Base-by-base conservation (phyloP, 2,888 invertebrate species). In the Zaprionus obscuricornis region DNA sequence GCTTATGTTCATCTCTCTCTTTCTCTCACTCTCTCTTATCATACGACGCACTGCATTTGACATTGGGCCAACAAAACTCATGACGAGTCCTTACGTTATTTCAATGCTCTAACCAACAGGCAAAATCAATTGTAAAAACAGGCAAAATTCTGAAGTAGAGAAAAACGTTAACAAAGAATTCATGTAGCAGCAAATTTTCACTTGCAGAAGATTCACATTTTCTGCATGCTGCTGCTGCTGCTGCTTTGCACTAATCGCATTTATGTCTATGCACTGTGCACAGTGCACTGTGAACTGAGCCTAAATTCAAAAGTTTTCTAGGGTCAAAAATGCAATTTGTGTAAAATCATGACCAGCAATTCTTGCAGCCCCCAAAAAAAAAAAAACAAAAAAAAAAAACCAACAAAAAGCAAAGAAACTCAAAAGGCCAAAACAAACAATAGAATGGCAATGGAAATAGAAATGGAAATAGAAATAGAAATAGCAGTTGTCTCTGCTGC, bases 241-340 rank as follows among this genome's bases (percentile, higher is more conserved):
- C 29, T n/a, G n/a, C 29, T n/a, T 5, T 3, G 10, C 37, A 37
- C 10, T 82, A 77, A 77, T 78, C 66, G 63, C 79, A 85, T 85
- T 85, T 68, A n/a, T n/a, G n/a, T n/a, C n/a, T n/a, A n/a, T n/a
- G n/a, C n/a, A n/a, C n/a, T n/a, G n/a, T n/a, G n/a, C n/a, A n/a
- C n/a, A n/a, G n/a, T n/a, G n/a, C n/a, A n/a, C n/a, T n/a, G 71
- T 42, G 36, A 42, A 24, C 29, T 58, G 26, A 22, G 26, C 54
- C 50, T 39, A 55, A 54, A 40, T 54, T n/a, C n/a, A n/a, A n/a
- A 51, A 49, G 50, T 65, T 31, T 55, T 43, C 8, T 8, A 10
- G 52, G 29, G 17, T 40, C n/a, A n/a, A n/a, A 52, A 85, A 71
- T 79, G 81, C 86, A 85, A 78, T 78, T 78, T 78, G 49, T 34